Evolutionary conservation across 2,113 vertebrate genomes (phyloP).

Genomic region (Gasterosteus aculeatus): DNA sequence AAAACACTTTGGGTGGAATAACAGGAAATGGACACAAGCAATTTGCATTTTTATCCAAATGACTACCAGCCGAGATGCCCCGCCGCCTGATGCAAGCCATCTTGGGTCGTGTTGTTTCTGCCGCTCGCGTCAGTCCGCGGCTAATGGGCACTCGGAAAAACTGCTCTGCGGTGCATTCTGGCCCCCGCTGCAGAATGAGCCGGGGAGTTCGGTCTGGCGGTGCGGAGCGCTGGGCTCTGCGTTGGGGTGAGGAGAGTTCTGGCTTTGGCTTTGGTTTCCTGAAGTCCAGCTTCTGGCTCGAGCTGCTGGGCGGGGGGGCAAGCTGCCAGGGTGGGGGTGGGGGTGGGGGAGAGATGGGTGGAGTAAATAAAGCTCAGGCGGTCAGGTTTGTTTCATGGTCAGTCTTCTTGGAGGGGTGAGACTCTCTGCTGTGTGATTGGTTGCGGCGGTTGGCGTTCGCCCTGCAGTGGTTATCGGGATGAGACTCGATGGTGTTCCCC

Average conservation of each 20-base stretch:
- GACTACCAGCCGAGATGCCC: slow-evolving; percentile 51
- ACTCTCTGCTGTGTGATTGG: slow-evolving; percentile 26
- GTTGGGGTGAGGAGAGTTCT: slow-evolving; percentile 35
- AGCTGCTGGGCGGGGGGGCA: slow-evolving; percentile 39
- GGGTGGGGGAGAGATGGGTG: background rate
- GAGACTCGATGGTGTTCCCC: background rate
- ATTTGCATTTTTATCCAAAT: slow-evolving; percentile 54
- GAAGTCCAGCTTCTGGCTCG: slow-evolving; percentile 36
- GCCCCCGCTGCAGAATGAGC: slow-evolving; percentile 26
- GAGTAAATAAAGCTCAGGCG: slow-evolving; percentile 2
- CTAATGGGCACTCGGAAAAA: slow-evolving; percentile 42
- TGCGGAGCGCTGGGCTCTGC: too few relatives aligned
- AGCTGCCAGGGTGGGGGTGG: too few relatives aligned
- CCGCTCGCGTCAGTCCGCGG: slow-evolving; percentile 53
- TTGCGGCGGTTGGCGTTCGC: background rate
- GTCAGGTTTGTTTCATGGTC: slow-evolving; percentile 4
- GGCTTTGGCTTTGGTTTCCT: slow-evolving; percentile 35
- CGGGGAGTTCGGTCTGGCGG: background rate
- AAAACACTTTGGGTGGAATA: slow-evolving; percentile 66
- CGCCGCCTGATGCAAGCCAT: slow-evolving; percentile 63
- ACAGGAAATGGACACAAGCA: slow-evolving; percentile 66
- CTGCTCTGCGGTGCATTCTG: slow-evolving; percentile 26
- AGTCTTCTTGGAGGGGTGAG: background rate
- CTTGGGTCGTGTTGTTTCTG: slow-evolving; percentile 59
- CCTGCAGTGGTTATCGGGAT: background rate